Evolutionary conservation across 1,140 invertebrate genomes (phyloP).

Genomic region (Drosophila kohkoa): DNA sequence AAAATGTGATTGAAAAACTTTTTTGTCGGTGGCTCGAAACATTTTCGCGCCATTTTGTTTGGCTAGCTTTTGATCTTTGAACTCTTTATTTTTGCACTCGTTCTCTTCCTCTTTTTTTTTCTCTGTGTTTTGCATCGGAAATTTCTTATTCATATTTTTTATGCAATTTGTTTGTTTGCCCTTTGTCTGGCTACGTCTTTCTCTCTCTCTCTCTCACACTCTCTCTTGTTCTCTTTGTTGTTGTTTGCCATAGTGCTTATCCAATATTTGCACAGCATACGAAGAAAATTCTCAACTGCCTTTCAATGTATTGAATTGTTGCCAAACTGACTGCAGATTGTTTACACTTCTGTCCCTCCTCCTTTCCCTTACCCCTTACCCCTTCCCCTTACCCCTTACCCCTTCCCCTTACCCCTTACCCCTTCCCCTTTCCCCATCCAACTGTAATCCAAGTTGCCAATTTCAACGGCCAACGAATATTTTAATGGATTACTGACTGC

Average conservation of each 20-base stretch:
- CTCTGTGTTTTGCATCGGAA: neutral
- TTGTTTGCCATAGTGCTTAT: constrained; percentile 34
- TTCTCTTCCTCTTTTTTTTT: neutral
- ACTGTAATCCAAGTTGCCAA: constrained; percentile 11
- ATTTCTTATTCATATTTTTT: constrained; percentile 38
- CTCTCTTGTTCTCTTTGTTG: constrained; percentile 16
- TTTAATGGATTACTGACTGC: neutral
- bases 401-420: no score
- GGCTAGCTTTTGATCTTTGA: constrained; percentile 51
- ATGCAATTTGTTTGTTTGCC: constrained; percentile 47
- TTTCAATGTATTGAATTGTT: constrained; percentile 27
- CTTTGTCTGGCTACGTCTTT: constrained; percentile 18
- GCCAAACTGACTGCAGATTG: constrained; percentile 10
- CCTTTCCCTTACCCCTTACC: no score
- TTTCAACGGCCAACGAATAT: constrained; percentile 8
- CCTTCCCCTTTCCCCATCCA: neutral
- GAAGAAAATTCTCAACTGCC: constrained; percentile 18
- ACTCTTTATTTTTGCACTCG: constrained; percentile 5
- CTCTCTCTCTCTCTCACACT: neutral
- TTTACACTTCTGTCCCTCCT: constrained; percentile 19
- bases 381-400: no score
- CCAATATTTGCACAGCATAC: constrained; percentile 38
- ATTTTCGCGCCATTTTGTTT: constrained; percentile 62
- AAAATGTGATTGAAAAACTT: constrained; percentile 76
- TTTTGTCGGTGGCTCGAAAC: constrained; percentile 40